Evolutionary conservation across 1,140 invertebrate species (phyloP).

Genomic region (Grapholita molesta): DNA sequence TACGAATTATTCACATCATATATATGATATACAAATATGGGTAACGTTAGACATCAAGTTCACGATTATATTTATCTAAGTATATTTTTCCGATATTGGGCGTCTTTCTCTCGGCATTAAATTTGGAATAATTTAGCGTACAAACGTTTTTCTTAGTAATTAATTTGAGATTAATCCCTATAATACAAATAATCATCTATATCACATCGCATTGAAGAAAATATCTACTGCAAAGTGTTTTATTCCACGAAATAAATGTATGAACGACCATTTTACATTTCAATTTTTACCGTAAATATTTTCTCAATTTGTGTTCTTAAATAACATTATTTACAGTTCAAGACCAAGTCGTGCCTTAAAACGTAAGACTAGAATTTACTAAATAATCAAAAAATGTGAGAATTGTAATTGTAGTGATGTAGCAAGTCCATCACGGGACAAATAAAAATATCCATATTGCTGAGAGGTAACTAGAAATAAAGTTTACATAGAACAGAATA

Average conservation of each 20-base stretch:
- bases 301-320: conserved; percentile 54
- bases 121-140: conserved; percentile 36
- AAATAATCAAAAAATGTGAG: conserved; percentile 59
- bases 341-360: conserved; percentile 64
- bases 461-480: conserved; percentile 50
- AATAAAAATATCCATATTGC: conserved; percentile 28
- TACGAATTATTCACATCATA: conserved; percentile 10
- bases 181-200: conserved; percentile 55
- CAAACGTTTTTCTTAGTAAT: conserved; percentile 36
- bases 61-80: conserved; percentile 57
- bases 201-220: conserved; percentile 63
- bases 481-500: conserved; percentile 22
- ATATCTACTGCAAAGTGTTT: conserved; percentile 50
- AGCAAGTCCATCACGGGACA: conserved; percentile 28
- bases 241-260: conserved; percentile 28
- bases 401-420: conserved; percentile 54
- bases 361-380: conserved; percentile 76
- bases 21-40: conserved; percentile 20
- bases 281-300: conserved; percentile 47
- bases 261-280: conserved; percentile 19
- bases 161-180: conserved; percentile 65
- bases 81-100: conserved; percentile 29
- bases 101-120: conserved; percentile 52
- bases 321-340: conserved; percentile 63
- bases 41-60: conserved; percentile 62